Conservation (phyloP, 2,888 invertebrate genomes). For the Dorcus hopei region DNA sequence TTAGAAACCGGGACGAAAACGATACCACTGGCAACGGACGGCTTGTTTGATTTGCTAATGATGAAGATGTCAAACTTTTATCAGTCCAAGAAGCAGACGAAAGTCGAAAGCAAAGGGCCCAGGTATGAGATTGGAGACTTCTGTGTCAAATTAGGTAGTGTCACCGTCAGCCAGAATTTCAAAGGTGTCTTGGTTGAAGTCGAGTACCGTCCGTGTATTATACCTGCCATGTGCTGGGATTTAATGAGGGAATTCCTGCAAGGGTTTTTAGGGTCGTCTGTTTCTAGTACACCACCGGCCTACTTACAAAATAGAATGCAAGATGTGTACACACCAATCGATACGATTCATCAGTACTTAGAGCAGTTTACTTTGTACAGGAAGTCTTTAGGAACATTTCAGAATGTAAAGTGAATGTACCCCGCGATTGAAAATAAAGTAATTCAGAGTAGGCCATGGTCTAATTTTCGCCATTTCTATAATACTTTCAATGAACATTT, state of each 20-base stretch:
- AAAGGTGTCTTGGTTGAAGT: slow-evolving; percentile 92
- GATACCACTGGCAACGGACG: slow-evolving; percentile 86
- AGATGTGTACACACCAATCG: slow-evolving; percentile 84
- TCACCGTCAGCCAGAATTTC: slow-evolving; percentile 86
- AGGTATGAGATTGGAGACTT: slow-evolving; percentile 88
- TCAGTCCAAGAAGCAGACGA: slow-evolving; percentile 84
- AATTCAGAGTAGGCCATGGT: too few relatives aligned
- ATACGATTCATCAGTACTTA: slow-evolving; percentile 90
- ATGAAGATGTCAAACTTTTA: slow-evolving; percentile 85
- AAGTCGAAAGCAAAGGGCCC: slow-evolving; percentile 82
- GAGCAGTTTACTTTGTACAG: slow-evolving; percentile 90
- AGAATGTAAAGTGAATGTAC: slow-evolving; percentile 13
- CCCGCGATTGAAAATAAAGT: not conserved
- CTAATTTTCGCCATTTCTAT: too few relatives aligned
- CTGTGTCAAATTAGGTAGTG: slow-evolving; percentile 84
- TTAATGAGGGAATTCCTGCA: slow-evolving; percentile 88
- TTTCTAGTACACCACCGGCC: slow-evolving; percentile 70
- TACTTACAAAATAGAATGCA: slow-evolving; percentile 74
- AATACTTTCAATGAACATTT: too few relatives aligned
- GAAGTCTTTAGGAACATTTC: slow-evolving; percentile 61
- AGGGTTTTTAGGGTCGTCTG: slow-evolving; percentile 78
- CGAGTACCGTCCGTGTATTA: slow-evolving; percentile 87
- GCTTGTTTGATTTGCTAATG: slow-evolving; percentile 86
- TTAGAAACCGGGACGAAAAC: slow-evolving; percentile 84
- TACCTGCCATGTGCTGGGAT: slow-evolving; percentile 85